These are phyloP conservation scores for Carcharodon carcharias DNA, from an alignment of 2,797 vertebrate genomes.

Conservation along the genomic window DNA sequence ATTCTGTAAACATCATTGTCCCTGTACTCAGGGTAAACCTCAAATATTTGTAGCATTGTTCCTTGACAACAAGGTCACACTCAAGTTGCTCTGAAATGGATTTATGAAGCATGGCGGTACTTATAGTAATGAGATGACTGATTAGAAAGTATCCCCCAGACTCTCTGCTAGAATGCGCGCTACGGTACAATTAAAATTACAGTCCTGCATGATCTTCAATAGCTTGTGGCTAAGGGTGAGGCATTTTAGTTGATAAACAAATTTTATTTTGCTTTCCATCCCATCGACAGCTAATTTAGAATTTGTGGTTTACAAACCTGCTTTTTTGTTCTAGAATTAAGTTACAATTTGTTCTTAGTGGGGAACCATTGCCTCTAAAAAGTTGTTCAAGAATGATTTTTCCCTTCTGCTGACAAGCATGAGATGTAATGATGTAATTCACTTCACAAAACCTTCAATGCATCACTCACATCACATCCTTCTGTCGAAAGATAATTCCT, in stretches of 20 bases:
- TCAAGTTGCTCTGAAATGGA: not conserved
- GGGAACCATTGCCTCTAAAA: not conserved
- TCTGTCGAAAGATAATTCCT: not conserved
- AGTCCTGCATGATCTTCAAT: not conserved
- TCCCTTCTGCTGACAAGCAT: not conserved
- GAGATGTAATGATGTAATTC: not conserved
- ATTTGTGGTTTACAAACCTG: not conserved
- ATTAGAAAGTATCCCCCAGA: not conserved
- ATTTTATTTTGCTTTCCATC: not conserved
- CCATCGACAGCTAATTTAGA: not conserved
- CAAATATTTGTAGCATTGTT: slow-evolving; percentile 16
- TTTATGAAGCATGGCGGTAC: slow-evolving; percentile 8
- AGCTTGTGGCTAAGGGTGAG: not conserved
- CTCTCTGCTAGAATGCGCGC: not conserved
- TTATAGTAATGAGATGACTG: not conserved
- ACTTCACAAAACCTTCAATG: not conserved
- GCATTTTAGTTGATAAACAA: not conserved
- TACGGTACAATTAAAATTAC: not conserved
- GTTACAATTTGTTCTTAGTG: not conserved
- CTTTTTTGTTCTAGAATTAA: not conserved
- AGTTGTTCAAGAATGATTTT: not conserved
- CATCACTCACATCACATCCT: not conserved
- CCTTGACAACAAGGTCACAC: slow-evolving; percentile 24
- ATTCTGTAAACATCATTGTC: slow-evolving; percentile 25
- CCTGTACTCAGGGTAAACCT: slow-evolving; percentile 15